Base-by-base conservation (phyloP, 2,888 invertebrate genomes). In the Idaea dimidiata region DNA sequence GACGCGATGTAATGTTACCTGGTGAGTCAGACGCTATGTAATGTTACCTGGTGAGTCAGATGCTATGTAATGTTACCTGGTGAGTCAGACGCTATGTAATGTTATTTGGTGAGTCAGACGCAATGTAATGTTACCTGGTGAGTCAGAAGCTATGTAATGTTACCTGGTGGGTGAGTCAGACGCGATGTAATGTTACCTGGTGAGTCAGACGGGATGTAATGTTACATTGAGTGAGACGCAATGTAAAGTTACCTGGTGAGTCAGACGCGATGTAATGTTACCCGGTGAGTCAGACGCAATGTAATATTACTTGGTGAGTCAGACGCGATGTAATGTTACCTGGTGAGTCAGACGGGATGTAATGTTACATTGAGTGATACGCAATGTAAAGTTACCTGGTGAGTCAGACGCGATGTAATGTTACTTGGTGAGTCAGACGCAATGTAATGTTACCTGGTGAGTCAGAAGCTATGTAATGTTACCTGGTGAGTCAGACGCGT, bases 401-500 rank as follows among this genome's bases (percentile, higher is more conserved):
- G 91, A 6, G 91, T 92, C 0, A 92, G 80, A 59, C 91, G 81
- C 5, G 91, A 90, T 0, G 92, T n/a, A n/a, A n/a, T 24, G 54
- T 17, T 78, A 92, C 91, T 88, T 91, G 92, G 70, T 91, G 91
- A 6, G 91, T 92, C 0, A 92, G 80, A 59, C 91, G 81, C 5
- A n/a, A n/a, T n/a, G n/a, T n/a, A n/a, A n/a, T 24, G 54, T 17
- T 78, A 92, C 91, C 88, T 91, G 92, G 70, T 91, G 91, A 6
- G 91, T 92, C 0, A 92, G 80, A 59, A 91, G 81, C 5, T 24
- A 24, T 24, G 24, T 5, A 24, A 24, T 24, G 54, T 17, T 78
- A 92, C 91, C 88, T 91, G 92, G 70, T 91, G 91, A 6, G 91
- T 92, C 0, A 92, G 80, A 59, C 91, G 81, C 5, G 91, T 90